Conservation (phyloP, 2,888 invertebrate species). For the Chrysopilus asiliformis region DNA sequence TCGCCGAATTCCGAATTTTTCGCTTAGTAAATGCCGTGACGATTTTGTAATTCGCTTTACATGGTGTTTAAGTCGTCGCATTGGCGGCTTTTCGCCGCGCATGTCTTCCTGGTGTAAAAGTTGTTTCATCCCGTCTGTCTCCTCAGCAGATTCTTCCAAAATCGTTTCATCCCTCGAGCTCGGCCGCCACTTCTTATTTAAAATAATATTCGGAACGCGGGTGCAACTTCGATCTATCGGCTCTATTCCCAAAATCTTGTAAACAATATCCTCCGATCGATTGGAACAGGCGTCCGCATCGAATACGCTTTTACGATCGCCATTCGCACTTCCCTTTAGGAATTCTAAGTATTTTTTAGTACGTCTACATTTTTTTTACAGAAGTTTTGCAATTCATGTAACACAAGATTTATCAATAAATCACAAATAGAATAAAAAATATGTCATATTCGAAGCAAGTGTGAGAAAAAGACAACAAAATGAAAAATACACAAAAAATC, state of each 20-base stretch:
- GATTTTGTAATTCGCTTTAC: slow-evolving; percentile 50
- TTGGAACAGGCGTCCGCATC: slow-evolving; percentile 11
- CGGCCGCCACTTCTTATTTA: slow-evolving; percentile 18
- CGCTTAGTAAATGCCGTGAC: slow-evolving; percentile 47
- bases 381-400: no score
- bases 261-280: slow-evolving; percentile 16
- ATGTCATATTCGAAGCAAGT: no score
- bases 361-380: slow-evolving; percentile 14
- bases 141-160: slow-evolving; percentile 25
- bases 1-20: slow-evolving; percentile 46
- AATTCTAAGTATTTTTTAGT: slow-evolving; percentile 45
- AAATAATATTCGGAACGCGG: slow-evolving; percentile 16
- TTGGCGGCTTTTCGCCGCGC: slow-evolving; percentile 37
- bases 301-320: slow-evolving; percentile 19
- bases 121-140: slow-evolving; percentile 32
- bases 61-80: slow-evolving; percentile 40
- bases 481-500: no score
- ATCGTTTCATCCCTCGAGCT: slow-evolving; percentile 14
- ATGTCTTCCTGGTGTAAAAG: slow-evolving; percentile 46
- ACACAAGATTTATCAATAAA: no score
- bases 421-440: no score
- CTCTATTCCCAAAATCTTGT: slow-evolving; percentile 19
- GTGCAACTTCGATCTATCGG: slow-evolving; percentile 19
- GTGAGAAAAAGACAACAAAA: no score
- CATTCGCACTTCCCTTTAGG: slow-evolving; percentile 40